Base-by-base conservation (phyloP, 2,888 invertebrate species). In the Acrocyrtus sp. region DNA sequence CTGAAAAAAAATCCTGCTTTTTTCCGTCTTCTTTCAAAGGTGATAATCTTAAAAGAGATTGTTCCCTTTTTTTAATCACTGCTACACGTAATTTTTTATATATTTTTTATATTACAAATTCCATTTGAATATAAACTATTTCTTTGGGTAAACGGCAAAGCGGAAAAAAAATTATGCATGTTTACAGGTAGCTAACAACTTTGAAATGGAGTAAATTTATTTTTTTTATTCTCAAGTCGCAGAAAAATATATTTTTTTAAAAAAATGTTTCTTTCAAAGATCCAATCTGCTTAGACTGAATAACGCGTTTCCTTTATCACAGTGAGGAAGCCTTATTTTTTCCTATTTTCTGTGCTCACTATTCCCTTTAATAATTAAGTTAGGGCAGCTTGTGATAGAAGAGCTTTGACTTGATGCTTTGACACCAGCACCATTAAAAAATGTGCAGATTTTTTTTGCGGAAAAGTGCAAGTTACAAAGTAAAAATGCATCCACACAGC, bases 321-420 rank as follows among this genome's bases (percentile, higher is more conserved):
- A 66, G 57, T 29, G 24, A 66, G 66, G 66, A 66, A 66, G 66
- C n/a, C n/a, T n/a, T n/a, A n/a, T 65, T 50, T 29, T 47, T 56
- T 12, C 2, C 2, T 21, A 19, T 53, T 53, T n/a, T n/a, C n/a
- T n/a, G n/a, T n/a, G n/a, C n/a, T n/a, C n/a, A n/a, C n/a, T n/a
- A n/a, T n/a, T n/a, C n/a, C n/a, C n/a, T n/a, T n/a, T n/a, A n/a
- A n/a, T n/a, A n/a, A n/a, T n/a, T n/a, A n/a, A 39, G 22, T 45
- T 45, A n/a, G 6, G 39, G 41, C 27, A 63, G 17, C 24, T 10
- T 26, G 15, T 45, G 51, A 53, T 41, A 53, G 8, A 29, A 24
- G 24, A 39, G n/a, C 10, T 50, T 61, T 47, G 27, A 27, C 47
- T 21, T 29, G 48, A 60, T 41, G 15, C 15, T 22, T 56, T 56